Evolutionary conservation across 2,797 vertebrate genomes (phyloP).

Genomic region (Zalophus californianus): DNA sequence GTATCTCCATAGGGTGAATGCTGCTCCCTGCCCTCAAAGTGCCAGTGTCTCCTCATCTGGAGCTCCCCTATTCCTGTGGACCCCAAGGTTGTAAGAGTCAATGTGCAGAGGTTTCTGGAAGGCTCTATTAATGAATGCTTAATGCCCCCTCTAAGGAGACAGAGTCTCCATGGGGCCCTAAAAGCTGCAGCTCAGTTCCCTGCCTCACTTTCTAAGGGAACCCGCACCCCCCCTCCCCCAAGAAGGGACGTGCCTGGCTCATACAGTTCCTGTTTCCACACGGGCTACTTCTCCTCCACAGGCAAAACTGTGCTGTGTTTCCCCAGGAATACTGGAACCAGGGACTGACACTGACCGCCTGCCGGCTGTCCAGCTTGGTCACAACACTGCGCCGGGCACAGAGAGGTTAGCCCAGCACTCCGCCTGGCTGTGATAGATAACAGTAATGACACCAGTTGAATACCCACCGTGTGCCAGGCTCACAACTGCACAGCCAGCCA

Average conservation of each 20-base stretch:
- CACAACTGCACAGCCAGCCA: background rate
- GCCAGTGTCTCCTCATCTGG: background rate
- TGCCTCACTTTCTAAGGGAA: background rate
- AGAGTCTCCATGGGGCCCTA: background rate
- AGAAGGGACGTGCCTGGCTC: background rate
- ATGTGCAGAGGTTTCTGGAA: conserved; percentile 32
- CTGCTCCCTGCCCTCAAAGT: background rate
- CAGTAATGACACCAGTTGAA: background rate
- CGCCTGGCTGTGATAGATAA: background rate
- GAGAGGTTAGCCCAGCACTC: background rate
- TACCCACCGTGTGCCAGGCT: background rate
- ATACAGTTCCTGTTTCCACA: conserved; percentile 37
- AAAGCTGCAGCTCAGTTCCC: background rate
- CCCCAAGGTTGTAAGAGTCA: background rate
- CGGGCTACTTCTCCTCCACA: background rate
- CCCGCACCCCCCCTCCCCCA: background rate
- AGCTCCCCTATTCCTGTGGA: background rate
- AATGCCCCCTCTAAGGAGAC: background rate
- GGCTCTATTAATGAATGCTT: background rate
- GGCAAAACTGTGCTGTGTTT: background rate
- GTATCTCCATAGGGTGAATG: background rate
- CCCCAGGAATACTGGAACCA: background rate
- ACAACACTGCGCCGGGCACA: background rate
- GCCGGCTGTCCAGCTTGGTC: background rate
- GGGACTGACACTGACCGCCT: background rate